A percentile compares a stretch with the other conserved stretches of the same genome.
phyloP scores from a whole-genome alignment of 2,888 invertebrate genomes.

The Sacculina carcini region DNA sequence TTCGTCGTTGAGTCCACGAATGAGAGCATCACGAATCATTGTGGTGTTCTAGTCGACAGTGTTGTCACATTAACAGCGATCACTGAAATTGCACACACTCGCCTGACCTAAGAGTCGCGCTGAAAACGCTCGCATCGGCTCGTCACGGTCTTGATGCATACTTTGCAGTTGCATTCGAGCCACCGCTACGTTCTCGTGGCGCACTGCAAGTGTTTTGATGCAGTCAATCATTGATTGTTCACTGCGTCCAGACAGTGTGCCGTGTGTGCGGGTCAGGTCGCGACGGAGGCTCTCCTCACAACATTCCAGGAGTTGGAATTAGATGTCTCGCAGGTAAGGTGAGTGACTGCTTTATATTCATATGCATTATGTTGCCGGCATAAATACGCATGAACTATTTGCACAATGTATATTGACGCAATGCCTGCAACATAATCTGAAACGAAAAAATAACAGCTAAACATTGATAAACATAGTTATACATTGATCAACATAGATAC shows the following conservation, averaged over 20 bases:
- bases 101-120: conserved; percentile 5
- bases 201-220: conserved; percentile 2
- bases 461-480: too few relatives aligned
- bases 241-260: neutral
- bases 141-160: conserved; percentile 3
- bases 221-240: neutral
- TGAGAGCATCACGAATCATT: neutral
- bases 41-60: neutral
- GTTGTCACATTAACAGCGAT: neutral
- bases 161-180: neutral
- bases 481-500: too few relatives aligned
- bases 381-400: too few relatives aligned
- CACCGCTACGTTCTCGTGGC: conserved; percentile 5
- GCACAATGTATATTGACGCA: too few relatives aligned
- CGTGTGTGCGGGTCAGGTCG: neutral
- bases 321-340: too few relatives aligned
- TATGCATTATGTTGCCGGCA: too few relatives aligned
- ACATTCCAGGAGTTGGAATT: conserved; percentile 4
- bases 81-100: neutral
- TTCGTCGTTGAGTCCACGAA: neutral
- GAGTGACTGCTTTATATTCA: too few relatives aligned
- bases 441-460: too few relatives aligned
- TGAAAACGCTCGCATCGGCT: neutral
- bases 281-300: conserved; percentile 2
- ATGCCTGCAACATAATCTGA: too few relatives aligned